phyloP scores from a whole-genome alignment of 30 jellyfish, hydroid and myxozoan genomes.

The Rhopilema esculentum region DNA sequence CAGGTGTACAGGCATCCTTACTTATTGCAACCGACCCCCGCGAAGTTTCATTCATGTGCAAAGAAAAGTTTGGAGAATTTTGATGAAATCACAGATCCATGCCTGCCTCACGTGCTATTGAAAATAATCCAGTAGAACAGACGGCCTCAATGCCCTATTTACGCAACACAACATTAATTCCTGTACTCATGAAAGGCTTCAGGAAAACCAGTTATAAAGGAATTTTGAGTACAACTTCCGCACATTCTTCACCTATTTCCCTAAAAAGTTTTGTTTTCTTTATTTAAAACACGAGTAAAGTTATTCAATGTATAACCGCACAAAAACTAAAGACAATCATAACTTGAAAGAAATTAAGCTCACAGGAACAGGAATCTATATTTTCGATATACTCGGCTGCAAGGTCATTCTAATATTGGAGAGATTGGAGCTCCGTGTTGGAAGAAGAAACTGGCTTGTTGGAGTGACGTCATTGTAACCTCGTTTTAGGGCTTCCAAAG shows the following conservation, averaged over 20 bases:
- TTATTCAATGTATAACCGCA: constrained; percentile 31
- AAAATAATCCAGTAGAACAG: constrained; percentile 1
- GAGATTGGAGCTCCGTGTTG: neutral
- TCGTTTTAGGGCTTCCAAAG: neutral
- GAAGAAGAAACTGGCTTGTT: neutral
- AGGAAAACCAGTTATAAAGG: constrained; percentile 53
- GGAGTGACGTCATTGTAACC: neutral
- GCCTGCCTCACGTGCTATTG: constrained; percentile 1
- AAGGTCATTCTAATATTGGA: neutral
- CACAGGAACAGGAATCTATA: neutral
- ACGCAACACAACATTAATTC: constrained; percentile 35
- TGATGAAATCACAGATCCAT: neutral
- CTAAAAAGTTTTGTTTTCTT: constrained; percentile 40
- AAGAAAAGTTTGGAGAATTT: neutral
- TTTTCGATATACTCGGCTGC: neutral
- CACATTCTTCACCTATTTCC: constrained; percentile 51
- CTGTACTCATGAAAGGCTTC: constrained; percentile 30
- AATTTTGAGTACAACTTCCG: constrained; percentile 56
- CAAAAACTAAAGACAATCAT: constrained; percentile 1
- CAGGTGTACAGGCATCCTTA: neutral
- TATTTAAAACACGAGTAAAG: constrained; percentile 34
- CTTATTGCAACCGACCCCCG: neutral
- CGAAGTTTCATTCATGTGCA: neutral
- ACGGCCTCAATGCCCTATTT: constrained; percentile 13
- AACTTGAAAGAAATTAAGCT: neutral